phyloP scores from a whole-genome alignment of 2,113 vertebrate genomes.

The Pithys albifrons region DNA sequence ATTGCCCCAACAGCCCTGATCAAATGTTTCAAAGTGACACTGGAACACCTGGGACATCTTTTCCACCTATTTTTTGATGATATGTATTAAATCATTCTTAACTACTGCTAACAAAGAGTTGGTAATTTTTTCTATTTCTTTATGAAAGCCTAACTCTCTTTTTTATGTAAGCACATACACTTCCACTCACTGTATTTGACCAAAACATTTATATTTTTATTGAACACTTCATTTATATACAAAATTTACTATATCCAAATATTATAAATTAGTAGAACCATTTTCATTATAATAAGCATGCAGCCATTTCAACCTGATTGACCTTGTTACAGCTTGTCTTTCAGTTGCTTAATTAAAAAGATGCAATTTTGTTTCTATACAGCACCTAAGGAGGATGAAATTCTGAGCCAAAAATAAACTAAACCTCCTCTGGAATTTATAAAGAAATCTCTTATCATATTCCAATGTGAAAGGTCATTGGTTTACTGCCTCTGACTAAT shows the following conservation, averaged over 20 bases:
- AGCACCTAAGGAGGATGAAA: slow-evolving; percentile 30
- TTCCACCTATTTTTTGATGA: background rate
- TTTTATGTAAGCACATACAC: background rate
- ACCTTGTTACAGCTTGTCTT: slow-evolving; percentile 36
- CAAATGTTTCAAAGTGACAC: background rate
- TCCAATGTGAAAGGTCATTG: background rate
- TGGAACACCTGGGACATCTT: background rate
- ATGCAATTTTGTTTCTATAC: slow-evolving; percentile 23
- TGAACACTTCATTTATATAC: background rate
- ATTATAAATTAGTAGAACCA: background rate
- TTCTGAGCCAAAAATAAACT: slow-evolving; percentile 48
- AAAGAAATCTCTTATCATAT: background rate
- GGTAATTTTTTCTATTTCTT: background rate
- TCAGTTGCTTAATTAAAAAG: slow-evolving; percentile 50
- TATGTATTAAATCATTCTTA: background rate
- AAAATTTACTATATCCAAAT: background rate
- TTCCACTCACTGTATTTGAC: background rate
- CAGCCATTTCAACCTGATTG: slow-evolving; percentile 8
- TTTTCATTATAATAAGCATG: slow-evolving; percentile 29
- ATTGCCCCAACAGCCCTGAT: background rate
- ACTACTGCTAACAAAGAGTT: background rate
- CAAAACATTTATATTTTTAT: background rate
- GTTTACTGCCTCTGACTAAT: slow-evolving; percentile 17
- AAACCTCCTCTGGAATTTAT: background rate
- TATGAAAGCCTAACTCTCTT: background rate